Base-by-base conservation (phyloP, 1,140 invertebrate genomes). In the Drosophila lacteicornis region DNA sequence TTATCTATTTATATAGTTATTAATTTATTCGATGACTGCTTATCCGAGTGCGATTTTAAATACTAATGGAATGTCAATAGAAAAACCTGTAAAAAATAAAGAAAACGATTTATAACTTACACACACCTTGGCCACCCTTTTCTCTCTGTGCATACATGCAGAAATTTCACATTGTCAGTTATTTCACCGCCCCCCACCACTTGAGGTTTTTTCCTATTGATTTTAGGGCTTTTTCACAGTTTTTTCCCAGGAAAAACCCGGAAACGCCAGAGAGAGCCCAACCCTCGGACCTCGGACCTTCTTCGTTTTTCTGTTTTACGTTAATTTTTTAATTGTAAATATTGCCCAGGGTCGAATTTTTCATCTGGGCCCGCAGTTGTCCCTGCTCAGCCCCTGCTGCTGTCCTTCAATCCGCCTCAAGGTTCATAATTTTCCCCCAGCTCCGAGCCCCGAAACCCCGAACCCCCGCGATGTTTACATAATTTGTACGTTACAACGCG, bases 261-360 rank as follows among this genome's bases (percentile, higher is more conserved):
- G 4, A 38, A 38, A 38, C 2, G 12, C 9, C 3, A 36, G 8
- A 3, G 33, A 53, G 12, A 49, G 33, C 70, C 36, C 51, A 53
- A 45, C 55, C 78, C 56, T 15, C 53, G 27, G 27, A 30, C 55
- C 55, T 36, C 49, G 36, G 57, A 11, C 47, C 62, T 68, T 82
- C 61, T 74, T 81, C 74, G 63, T 63, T 77, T 79, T 90, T 77
- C 85, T 90, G 86, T 85, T 90, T 85, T 90, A 90, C 85, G 85
- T 90, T 90, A 90, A 90, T 90, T 88, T 90, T 90, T 90, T 90
- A 90, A 90, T 90, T 90, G 85, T 90, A 90, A 90, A 90, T 90
- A 90, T 90, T 90, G 85, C 85, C 85, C 67, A 68, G 85, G 85
- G 85, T 90, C 82, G 85, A 77, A 90, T 90, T 90, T 90, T 90